Conservation (phyloP, 2,797 vertebrate genomes). For the Tangara arthus region DNA sequence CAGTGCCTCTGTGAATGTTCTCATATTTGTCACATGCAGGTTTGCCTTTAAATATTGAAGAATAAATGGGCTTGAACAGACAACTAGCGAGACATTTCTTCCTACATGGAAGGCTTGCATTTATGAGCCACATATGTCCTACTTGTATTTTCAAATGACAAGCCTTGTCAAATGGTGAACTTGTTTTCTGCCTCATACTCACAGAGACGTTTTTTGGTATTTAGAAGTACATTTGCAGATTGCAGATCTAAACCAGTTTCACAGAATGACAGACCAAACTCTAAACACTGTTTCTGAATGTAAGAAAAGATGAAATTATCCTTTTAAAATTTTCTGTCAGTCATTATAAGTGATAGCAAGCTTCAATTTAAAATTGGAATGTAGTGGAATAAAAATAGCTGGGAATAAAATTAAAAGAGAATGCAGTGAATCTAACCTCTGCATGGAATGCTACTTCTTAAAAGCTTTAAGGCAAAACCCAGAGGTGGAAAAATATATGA, state of each 20-base stretch:
- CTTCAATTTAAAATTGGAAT: background rate
- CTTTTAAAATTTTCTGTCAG: background rate
- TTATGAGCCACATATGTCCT: background rate
- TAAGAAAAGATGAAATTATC: background rate
- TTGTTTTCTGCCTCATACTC: conserved; percentile 6
- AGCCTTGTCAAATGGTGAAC: background rate
- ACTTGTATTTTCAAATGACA: background rate
- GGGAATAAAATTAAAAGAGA: background rate
- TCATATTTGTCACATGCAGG: background rate
- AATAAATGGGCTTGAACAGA: background rate
- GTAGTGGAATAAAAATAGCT: conserved; percentile 12
- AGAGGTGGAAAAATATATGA: background rate
- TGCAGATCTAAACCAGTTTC: background rate
- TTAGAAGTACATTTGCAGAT: background rate
- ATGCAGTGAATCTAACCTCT: background rate
- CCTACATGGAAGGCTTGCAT: background rate
- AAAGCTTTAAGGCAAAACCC: background rate
- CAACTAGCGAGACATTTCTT: background rate
- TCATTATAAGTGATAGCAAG: background rate
- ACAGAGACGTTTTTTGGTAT: background rate
- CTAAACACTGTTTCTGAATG: background rate
- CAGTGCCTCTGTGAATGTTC: background rate
- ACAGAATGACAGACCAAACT: conserved; percentile 20
- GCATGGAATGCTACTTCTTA: background rate
- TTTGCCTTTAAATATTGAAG: background rate